Percentiles rank a stretch among this genome's conserved stretches.
Evolutionary conservation across 2,888 invertebrate genomes (phyloP).

Genomic region (Chrysodeixis includens): DNA sequence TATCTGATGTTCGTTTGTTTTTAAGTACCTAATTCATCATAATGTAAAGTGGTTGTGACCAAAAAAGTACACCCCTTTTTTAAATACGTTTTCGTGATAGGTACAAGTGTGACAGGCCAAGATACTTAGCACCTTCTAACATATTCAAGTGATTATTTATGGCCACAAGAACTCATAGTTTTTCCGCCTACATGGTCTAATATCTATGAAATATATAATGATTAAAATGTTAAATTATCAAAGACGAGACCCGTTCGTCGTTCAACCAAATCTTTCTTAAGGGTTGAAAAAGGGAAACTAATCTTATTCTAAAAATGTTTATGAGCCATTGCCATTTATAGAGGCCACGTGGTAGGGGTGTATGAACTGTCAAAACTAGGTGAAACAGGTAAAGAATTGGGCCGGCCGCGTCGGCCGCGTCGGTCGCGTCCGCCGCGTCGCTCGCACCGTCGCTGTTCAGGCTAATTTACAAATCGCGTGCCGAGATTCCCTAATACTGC

Average conservation of each 20-base stretch:
- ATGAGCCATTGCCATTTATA: not conserved
- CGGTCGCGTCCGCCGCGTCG: constrained; percentile 17
- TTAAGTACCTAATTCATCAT: not conserved
- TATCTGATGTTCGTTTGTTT: not conserved
- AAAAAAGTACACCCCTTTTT: too few relatives aligned
- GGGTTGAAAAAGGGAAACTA: not conserved
- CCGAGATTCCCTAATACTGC: constrained; percentile 53
- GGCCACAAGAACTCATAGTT: too few relatives aligned
- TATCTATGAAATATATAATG: too few relatives aligned
- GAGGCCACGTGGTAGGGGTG: constrained; percentile 36
- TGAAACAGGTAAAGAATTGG: constrained; percentile 38
- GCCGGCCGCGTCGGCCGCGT: constrained; percentile 10
- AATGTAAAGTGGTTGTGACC: too few relatives aligned
- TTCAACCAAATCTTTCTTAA: too few relatives aligned
- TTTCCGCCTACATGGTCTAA: too few relatives aligned
- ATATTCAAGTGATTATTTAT: too few relatives aligned
- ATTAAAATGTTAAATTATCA: too few relatives aligned
- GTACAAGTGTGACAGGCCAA: too few relatives aligned
- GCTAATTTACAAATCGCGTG: constrained; percentile 78
- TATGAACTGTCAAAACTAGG: constrained; percentile 46
- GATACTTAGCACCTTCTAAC: too few relatives aligned
- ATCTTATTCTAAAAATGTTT: not conserved
- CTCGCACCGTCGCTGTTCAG: constrained; percentile 26
- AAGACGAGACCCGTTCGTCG: too few relatives aligned
- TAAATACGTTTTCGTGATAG: too few relatives aligned